Percentiles rank a stretch among this genome's conserved stretches.
phyloP scores from a whole-genome alignment of 2,797 vertebrate species.

The Pseudomugil tenellus region DNA sequence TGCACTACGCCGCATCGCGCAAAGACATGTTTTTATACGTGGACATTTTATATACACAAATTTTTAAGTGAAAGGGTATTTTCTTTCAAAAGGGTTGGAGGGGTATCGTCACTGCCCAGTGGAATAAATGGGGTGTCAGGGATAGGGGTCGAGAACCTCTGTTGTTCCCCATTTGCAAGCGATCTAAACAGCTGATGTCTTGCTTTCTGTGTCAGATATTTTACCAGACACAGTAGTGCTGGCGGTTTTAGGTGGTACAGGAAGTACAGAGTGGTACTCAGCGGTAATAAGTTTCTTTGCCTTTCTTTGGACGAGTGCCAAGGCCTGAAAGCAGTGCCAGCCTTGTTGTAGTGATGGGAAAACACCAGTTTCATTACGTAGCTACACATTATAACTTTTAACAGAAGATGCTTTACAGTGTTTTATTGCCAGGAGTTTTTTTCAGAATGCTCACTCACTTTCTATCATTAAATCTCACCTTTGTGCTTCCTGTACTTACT shows the following conservation, averaged over 20 bases:
- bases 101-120: constrained; percentile 69
- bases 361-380: constrained; percentile 51
- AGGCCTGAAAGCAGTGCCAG: constrained; percentile 44
- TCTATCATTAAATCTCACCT: constrained; percentile 25
- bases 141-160: constrained; percentile 51
- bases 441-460: constrained; percentile 18
- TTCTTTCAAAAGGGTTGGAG: constrained; percentile 25
- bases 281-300: constrained; percentile 45
- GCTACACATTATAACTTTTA: constrained; percentile 43
- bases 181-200: constrained; percentile 56
- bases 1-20: constrained; percentile 87
- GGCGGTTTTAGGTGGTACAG: constrained; percentile 56
- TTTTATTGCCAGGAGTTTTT: constrained; percentile 39
- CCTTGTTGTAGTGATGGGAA: constrained; percentile 44
- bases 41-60: constrained; percentile 77
- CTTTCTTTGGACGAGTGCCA: constrained; percentile 54
- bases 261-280: constrained; percentile 66
- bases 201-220: constrained; percentile 47
- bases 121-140: constrained; percentile 71
- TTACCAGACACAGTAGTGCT: constrained; percentile 42
- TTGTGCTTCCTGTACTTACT: constrained; percentile 55
- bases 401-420: constrained; percentile 49
- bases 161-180: constrained; percentile 54
- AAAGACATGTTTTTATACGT: constrained; percentile 82
- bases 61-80: constrained; percentile 70